Evolutionary conservation across 2,797 vertebrate genomes (phyloP), one percentile per base, ranked within the genome.

Genomic region (Mus caroli): DNA sequence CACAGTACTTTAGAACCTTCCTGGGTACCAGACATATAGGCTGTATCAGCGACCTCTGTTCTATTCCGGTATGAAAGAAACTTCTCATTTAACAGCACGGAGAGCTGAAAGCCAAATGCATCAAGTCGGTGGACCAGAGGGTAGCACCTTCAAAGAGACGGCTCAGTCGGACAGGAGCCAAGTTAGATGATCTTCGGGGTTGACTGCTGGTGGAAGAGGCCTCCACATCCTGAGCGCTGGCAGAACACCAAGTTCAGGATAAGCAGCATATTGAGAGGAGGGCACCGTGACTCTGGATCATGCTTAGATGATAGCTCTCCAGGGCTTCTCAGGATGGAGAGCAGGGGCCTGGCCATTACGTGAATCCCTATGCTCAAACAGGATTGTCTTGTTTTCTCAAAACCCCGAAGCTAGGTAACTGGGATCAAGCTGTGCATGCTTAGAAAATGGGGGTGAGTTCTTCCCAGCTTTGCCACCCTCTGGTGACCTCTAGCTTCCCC

Each of bases 261-360:
- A 58, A 37, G 10, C 8, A 17, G 7, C 13, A 2, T 12, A 46
- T 17, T 0, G 9, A 80, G 64, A 54, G 71, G 56, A n/a, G 46
- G 6, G 22, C 46, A 17, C 0, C 0, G 0, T 19, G 71, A 10
- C 1, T 28, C 8, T 14, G 62, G 56, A 52, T 9, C 12, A 43
- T 5, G 60, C 26, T 43, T 52, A 24, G 50, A 6, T 4, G 58
- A 37, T 6, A 43, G 77, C 50, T 26, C 5, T n/a, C 37, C 22
- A 22, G 54, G 28, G 28, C 54, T 22, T 54, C 77, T 11, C 20
- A 4, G 34, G 64, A 71, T 43, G 50, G 89, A 87, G 46, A 76
- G 37, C 19, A 43, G 52, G n/a, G 31, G 37, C 37, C 87, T 75
- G 58, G 17, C 54, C 37, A 34, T 19, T 4, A 8, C 3, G 3